phyloP scores from a whole-genome alignment of 2,888 invertebrate genomes.

The Cremastinae sp. region DNA sequence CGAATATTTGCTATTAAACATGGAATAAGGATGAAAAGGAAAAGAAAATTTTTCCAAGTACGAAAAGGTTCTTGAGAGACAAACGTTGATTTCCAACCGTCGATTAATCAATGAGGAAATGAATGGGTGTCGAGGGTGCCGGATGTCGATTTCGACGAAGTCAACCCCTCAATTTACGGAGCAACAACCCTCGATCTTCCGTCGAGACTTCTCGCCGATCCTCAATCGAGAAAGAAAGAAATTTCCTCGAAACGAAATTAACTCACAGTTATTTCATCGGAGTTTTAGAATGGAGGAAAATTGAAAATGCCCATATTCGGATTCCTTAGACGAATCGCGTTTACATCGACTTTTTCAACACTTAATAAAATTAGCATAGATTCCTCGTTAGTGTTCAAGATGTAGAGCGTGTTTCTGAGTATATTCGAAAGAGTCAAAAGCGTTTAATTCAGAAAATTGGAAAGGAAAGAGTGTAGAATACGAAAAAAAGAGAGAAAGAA shows the following conservation, averaged over 20 bases:
- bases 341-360: too few species aligned
- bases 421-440: too few species aligned
- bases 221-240: background rate
- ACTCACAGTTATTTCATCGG: background rate
- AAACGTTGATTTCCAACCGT: constrained; percentile 37
- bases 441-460: background rate
- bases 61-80: constrained; percentile 1
- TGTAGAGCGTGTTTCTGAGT: too few species aligned
- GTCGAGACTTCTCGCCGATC: background rate
- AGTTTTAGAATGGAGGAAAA: too few species aligned
- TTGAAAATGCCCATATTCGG: too few species aligned
- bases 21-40: background rate
- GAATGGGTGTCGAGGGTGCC: constrained; percentile 28
- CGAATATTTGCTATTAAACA: too few species aligned
- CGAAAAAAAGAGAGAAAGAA: background rate
- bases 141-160: constrained; percentile 35
- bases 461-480: background rate
- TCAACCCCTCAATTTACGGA: constrained; percentile 45
- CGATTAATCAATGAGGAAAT: constrained; percentile 42
- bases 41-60: background rate
- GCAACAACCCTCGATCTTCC: constrained; percentile 31
- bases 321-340: too few species aligned
- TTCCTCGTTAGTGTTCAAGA: too few species aligned
- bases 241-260: background rate
- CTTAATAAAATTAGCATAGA: too few species aligned